Percentiles rank a stretch among this genome's conserved stretches.
Conservation (phyloP, 2,113 vertebrate species). For the Upupa epops region DNA sequence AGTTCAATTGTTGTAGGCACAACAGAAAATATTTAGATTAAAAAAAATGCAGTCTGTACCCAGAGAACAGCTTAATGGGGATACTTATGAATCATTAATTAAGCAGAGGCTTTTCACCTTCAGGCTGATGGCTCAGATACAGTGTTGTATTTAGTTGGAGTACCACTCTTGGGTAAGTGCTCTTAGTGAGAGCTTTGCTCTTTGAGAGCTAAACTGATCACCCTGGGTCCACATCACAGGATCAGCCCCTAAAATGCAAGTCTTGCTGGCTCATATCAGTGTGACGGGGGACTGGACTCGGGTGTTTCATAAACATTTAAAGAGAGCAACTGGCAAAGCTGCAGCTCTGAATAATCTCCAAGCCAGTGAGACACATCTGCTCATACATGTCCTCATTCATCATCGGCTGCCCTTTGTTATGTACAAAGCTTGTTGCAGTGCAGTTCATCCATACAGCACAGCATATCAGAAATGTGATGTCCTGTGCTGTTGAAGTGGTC, state of each 20-base stretch:
- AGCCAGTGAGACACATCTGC: constrained; percentile 13
- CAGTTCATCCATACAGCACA: neutral
- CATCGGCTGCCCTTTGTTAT: constrained; percentile 25
- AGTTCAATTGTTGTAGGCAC: neutral
- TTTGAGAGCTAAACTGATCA: neutral
- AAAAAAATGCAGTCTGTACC: neutral
- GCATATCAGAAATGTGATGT: neutral
- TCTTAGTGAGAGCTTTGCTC: neutral
- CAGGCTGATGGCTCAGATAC: constrained; percentile 2
- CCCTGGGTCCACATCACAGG: neutral
- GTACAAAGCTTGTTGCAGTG: constrained; percentile 2
- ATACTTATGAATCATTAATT: constrained; percentile 43
- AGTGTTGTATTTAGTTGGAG: neutral
- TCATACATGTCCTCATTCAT: neutral
- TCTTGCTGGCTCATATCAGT: neutral
- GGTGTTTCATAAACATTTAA: neutral
- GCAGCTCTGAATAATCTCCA: neutral
- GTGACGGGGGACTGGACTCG: neutral
- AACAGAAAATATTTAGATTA: constrained; percentile 6
- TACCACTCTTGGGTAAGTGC: neutral
- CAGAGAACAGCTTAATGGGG: constrained; percentile 22
- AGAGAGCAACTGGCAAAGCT: constrained; percentile 12
- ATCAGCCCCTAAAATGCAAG: neutral
- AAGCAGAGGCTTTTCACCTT: constrained; percentile 29
- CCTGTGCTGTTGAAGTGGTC: neutral